Evolutionary conservation across 2,113 vertebrate genomes (phyloP).

Genomic region (Perccottus glenii): DNA sequence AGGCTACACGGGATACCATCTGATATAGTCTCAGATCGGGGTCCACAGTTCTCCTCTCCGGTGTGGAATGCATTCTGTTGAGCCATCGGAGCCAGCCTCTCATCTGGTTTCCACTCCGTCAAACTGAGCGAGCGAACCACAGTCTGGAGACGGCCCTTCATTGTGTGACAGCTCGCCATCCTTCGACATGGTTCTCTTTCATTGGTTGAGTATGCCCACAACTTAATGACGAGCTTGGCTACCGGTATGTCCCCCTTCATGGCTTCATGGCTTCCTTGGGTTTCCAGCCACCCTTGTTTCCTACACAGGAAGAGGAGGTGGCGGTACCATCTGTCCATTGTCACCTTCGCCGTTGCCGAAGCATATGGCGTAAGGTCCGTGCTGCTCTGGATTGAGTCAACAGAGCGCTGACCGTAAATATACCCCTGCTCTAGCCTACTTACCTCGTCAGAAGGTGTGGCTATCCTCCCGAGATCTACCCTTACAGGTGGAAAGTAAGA

Average conservation of each 20-base stretch:
- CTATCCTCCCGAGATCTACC: too few species aligned
- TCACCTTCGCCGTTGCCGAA: not conserved
- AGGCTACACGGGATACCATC: not conserved
- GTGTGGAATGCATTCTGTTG: conserved; percentile 6
- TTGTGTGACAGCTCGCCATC: not conserved
- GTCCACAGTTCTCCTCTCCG: not conserved
- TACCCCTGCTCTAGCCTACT: too few species aligned
- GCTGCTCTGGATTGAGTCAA: not conserved
- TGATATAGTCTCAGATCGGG: too few species aligned
- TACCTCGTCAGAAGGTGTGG: too few species aligned
- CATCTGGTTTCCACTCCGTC: not conserved
- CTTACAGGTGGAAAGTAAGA: too few species aligned
- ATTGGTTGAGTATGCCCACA: not conserved
- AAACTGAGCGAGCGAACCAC: not conserved
- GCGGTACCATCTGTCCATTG: not conserved
- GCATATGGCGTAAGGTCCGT: not conserved
- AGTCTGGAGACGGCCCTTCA: too few species aligned
- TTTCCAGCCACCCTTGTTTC: too few species aligned
- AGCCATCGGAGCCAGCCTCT: not conserved
- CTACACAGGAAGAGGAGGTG: too few species aligned
- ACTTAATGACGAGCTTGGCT: not conserved
- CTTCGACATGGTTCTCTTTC: not conserved
- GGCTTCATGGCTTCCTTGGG: too few species aligned
- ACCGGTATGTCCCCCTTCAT: too few species aligned
- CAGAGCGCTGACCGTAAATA: too few species aligned